These are phyloP conservation scores for Mormyrus lacerda DNA, from an alignment of 2,113 vertebrate genomes.

Conservation along the genomic window DNA sequence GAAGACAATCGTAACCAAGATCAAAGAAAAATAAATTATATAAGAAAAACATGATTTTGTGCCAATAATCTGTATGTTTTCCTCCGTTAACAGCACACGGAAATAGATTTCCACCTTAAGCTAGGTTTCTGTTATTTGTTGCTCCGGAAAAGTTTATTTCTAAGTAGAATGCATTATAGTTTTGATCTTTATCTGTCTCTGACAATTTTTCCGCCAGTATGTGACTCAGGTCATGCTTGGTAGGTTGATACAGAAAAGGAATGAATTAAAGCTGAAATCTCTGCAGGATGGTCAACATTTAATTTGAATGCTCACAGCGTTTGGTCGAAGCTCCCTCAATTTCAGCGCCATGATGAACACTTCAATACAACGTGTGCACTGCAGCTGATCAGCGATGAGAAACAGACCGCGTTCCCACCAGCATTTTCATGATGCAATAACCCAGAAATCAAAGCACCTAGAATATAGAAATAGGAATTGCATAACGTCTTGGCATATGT, in stretches of 20 bases:
- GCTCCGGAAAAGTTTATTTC: background rate
- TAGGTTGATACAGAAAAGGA: background rate
- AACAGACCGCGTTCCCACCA: background rate
- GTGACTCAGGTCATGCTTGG: background rate
- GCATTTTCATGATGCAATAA: slow-evolving; percentile 8
- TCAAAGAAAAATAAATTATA: background rate
- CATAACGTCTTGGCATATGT: slow-evolving; percentile 2
- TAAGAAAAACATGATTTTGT: background rate
- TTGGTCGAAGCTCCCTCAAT: background rate
- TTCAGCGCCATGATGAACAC: background rate
- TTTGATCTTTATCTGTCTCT: background rate
- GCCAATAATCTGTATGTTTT: background rate
- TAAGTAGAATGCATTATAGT: background rate
- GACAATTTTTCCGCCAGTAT: background rate
- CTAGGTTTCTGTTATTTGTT: background rate
- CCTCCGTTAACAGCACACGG: background rate
- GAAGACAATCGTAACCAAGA: background rate
- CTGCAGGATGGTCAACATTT: background rate
- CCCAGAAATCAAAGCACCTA: background rate
- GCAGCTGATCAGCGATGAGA: background rate
- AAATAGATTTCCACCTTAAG: background rate
- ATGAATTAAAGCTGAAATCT: background rate
- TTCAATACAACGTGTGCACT: background rate
- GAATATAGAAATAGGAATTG: slow-evolving; percentile 1
- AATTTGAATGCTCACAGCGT: background rate